Conservation (phyloP, 2,113 vertebrate genomes). For the Gnathonemus longibarbis region DNA sequence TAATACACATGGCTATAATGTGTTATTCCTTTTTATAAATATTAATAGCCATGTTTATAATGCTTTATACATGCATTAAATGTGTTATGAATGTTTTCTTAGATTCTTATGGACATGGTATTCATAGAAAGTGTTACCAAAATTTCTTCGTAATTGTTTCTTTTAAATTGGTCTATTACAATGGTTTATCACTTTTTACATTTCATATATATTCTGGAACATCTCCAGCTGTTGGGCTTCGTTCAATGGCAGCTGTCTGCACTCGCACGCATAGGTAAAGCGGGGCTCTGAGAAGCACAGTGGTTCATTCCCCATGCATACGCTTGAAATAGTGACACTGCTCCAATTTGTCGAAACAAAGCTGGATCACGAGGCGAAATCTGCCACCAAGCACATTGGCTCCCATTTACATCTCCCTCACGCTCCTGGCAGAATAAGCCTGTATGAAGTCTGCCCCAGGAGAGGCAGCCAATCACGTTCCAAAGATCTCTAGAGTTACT, state of each 20-base stretch:
- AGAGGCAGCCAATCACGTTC: background rate
- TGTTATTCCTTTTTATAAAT: background rate
- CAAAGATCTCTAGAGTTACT: background rate
- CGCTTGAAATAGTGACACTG: background rate
- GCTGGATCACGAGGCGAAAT: background rate
- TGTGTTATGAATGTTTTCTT: background rate
- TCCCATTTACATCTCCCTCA: background rate
- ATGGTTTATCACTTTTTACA: background rate
- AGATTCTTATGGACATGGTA: background rate
- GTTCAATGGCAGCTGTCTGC: background rate
- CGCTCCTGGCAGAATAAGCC: background rate
- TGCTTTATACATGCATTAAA: background rate
- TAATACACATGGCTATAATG: background rate
- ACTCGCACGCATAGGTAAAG: background rate
- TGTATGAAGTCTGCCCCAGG: background rate
- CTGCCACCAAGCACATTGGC: background rate
- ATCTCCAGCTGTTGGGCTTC: background rate
- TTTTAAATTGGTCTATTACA: background rate
- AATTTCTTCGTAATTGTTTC: background rate
- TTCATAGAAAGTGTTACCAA: background rate
- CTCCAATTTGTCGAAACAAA: background rate
- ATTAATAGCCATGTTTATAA: background rate
- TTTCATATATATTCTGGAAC: background rate
- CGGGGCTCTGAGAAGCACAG: background rate
- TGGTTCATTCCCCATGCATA: background rate